A percentile compares a stretch with the other conserved stretches of the same genome.
phyloP scores from a whole-genome alignment of 2,888 invertebrate species.

The Antheraea yamamai region DNA sequence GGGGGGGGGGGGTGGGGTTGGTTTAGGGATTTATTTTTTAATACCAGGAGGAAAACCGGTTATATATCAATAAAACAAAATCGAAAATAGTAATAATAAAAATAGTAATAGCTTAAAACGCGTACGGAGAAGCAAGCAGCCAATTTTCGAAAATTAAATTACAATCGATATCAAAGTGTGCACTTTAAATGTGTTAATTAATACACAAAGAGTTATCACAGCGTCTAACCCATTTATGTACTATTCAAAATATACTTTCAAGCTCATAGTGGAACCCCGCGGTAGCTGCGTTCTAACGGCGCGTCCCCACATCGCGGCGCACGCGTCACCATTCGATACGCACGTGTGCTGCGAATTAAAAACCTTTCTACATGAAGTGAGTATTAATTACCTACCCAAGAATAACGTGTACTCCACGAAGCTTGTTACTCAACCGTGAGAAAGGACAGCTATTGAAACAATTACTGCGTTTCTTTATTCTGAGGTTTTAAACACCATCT shows the following conservation, averaged over 20 bases:
- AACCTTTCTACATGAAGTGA: slow-evolving; percentile 61
- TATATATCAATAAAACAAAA: too few species aligned
- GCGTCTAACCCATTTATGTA: slow-evolving; percentile 10
- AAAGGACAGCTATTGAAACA: neutral
- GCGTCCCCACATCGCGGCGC: slow-evolving; percentile 33
- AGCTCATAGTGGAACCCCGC: slow-evolving; percentile 12
- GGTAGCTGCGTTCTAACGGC: neutral
- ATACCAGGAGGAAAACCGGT: too few species aligned
- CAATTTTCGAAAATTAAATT: neutral
- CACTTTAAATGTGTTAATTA: neutral
- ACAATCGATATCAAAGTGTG: neutral
- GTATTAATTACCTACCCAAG: slow-evolving; percentile 67
- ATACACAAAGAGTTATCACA: slow-evolving; percentile 5
- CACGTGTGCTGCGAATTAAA: slow-evolving; percentile 77
- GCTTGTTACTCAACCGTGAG: neutral
- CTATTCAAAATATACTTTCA: slow-evolving; percentile 22
- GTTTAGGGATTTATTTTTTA: too few species aligned
- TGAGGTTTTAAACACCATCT: too few species aligned
- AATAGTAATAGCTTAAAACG: too few species aligned
- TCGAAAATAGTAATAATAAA: too few species aligned
- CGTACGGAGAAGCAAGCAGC: too few species aligned
- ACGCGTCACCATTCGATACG: slow-evolving; percentile 69
- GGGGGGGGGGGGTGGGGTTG: too few species aligned
- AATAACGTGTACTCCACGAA: slow-evolving; percentile 45
- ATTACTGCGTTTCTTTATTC: neutral